Conservation (phyloP, 2,113 vertebrate genomes). For the Labrus mixtus region DNA sequence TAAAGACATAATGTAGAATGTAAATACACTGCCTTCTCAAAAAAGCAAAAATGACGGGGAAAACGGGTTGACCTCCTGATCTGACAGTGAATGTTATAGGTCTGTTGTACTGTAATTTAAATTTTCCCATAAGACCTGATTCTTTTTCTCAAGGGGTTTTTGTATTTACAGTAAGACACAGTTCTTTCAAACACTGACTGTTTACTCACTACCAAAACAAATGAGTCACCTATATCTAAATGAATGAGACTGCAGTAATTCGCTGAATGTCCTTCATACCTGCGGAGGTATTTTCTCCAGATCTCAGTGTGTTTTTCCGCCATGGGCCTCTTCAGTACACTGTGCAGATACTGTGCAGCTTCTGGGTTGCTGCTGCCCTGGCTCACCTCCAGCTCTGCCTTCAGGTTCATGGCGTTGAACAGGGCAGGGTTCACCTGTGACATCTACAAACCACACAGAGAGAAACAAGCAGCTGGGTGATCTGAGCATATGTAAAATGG, state of each 20-base stretch:
- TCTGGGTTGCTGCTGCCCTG: slow-evolving; percentile 82
- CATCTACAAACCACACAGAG: slow-evolving; percentile 82
- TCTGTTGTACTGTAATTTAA: slow-evolving; percentile 1
- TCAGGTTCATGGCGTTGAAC: slow-evolving; percentile 90
- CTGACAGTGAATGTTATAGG: slow-evolving; percentile 5
- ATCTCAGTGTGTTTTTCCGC: slow-evolving; percentile 91
- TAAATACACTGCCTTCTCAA: slow-evolving; percentile 1
- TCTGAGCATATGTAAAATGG: slow-evolving; percentile 16
- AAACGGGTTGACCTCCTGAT: not conserved
- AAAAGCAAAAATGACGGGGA: not conserved
- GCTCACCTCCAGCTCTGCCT: slow-evolving; percentile 88
- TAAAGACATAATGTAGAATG: slow-evolving; percentile 2
- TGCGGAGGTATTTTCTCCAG: slow-evolving; percentile 96
- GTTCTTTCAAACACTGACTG: slow-evolving; percentile 10
- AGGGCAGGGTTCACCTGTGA: slow-evolving; percentile 90
- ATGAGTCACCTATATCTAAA: not conserved
- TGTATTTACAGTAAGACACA: slow-evolving; percentile 28
- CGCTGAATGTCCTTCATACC: slow-evolving; percentile 78
- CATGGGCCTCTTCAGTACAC: slow-evolving; percentile 89
- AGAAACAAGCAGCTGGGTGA: slow-evolving; percentile 29
- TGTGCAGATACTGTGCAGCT: slow-evolving; percentile 88
- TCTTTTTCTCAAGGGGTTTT: slow-evolving; percentile 40
- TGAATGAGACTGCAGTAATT: not conserved
- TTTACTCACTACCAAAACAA: slow-evolving; percentile 37
- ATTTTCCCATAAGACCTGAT: slow-evolving; percentile 7